A percentile compares a stretch with the other conserved stretches of the same genome.
Conservation (phyloP, 2,797 vertebrate species). For the Aselliscus stoliczkanus region DNA sequence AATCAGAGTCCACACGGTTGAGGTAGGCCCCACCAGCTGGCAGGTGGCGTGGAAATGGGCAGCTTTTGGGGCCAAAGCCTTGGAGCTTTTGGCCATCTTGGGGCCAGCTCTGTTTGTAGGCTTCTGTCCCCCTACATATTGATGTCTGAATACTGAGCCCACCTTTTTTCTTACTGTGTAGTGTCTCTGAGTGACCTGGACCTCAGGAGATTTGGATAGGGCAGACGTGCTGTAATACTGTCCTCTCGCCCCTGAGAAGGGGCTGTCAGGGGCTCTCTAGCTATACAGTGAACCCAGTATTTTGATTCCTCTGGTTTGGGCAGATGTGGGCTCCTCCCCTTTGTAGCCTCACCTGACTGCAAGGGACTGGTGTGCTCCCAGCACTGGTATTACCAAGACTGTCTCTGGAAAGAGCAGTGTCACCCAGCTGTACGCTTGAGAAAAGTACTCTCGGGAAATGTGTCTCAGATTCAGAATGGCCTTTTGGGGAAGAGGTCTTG, state of each 20-base stretch:
- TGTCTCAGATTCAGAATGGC: background rate
- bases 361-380: background rate
- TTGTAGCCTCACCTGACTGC: background rate
- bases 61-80: background rate
- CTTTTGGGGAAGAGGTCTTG: background rate
- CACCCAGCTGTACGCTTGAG: background rate
- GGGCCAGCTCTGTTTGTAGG: background rate
- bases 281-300: background rate
- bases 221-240: background rate
- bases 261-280: no score
- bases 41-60: background rate
- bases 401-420: background rate
- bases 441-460: background rate
- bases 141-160: background rate
- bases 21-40: constrained; percentile 79
- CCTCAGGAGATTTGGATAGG: background rate
- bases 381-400: background rate
- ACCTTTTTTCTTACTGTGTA: background rate
- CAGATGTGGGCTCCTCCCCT: background rate
- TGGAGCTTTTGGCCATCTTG: background rate
- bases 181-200: background rate
- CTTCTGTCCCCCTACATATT: background rate
- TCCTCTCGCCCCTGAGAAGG: background rate
- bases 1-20: constrained; percentile 91
- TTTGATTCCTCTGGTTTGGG: background rate